Conservation (phyloP, 2,797 vertebrate genomes). For the Eulemur mongoz region DNA sequence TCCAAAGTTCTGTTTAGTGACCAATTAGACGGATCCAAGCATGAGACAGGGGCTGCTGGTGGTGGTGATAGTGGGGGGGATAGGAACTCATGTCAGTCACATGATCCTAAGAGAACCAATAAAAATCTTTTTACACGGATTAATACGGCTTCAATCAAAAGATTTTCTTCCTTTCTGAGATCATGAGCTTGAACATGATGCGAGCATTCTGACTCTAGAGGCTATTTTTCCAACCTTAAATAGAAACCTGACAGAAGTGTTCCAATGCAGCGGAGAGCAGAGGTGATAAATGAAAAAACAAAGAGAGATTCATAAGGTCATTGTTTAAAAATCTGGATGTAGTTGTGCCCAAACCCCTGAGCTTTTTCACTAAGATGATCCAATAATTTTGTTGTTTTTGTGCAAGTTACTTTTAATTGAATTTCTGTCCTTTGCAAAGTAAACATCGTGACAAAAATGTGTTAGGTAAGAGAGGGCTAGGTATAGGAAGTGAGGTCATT, state of each 20-base stretch:
- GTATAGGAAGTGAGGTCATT: neutral
- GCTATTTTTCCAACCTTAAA: neutral
- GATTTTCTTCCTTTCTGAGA: neutral
- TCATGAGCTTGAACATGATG: neutral
- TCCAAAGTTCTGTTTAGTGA: neutral
- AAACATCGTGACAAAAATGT: neutral
- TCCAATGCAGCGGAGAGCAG: neutral
- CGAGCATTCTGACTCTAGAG: neutral
- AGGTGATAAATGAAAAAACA: neutral
- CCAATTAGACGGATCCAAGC: neutral
- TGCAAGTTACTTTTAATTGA: neutral
- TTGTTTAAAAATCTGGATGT: neutral
- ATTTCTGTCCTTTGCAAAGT: neutral
- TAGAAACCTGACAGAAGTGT: neutral
- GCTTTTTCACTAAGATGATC: neutral
- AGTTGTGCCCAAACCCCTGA: neutral
- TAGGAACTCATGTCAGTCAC: neutral
- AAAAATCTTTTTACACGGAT: neutral
- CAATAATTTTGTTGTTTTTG: neutral
- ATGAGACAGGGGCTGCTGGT: neutral
- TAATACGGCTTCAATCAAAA: neutral
- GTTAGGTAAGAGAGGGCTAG: neutral
- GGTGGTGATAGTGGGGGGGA: fast-evolving
- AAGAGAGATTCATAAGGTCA: neutral
- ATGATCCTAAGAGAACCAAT: neutral